Conservation (phyloP, 2,797 vertebrate genomes). For the Onychomys arenicola region DNA sequence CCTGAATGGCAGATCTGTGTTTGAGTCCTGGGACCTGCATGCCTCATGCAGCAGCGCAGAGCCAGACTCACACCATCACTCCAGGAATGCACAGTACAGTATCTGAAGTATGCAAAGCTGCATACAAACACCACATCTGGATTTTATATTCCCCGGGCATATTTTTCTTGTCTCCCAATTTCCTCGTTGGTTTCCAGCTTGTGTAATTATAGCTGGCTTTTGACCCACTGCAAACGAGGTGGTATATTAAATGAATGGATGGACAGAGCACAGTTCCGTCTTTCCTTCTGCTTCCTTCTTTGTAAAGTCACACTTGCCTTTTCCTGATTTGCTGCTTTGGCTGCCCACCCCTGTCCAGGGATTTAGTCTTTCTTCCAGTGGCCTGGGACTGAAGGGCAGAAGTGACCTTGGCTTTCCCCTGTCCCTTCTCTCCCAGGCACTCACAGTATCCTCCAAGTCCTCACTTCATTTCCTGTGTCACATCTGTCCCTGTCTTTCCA, state of each 20-base stretch:
- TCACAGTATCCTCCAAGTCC: background rate
- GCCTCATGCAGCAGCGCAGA: background rate
- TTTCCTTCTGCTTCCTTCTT: background rate
- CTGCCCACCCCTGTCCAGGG: background rate
- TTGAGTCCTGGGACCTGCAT: background rate
- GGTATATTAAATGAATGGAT: background rate
- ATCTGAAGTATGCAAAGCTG: background rate
- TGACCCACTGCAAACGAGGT: background rate
- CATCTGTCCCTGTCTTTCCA: background rate
- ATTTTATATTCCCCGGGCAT: slow-evolving; percentile 13
- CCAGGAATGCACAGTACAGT: background rate
- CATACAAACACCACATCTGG: background rate
- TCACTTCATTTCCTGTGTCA: background rate
- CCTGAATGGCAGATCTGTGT: background rate
- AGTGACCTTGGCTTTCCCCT: background rate
- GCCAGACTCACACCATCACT: background rate
- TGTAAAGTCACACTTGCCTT: background rate
- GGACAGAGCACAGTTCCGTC: background rate
- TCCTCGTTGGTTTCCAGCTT: background rate
- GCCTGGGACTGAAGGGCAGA: background rate
- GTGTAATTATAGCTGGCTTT: slow-evolving; percentile 1
- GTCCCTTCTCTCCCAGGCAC: background rate
- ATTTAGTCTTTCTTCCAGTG: background rate
- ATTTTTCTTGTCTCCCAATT: background rate
- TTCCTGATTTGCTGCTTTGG: background rate